Base-by-base conservation (phyloP, 2,888 invertebrate genomes). In the Phaonia tiefii region DNA sequence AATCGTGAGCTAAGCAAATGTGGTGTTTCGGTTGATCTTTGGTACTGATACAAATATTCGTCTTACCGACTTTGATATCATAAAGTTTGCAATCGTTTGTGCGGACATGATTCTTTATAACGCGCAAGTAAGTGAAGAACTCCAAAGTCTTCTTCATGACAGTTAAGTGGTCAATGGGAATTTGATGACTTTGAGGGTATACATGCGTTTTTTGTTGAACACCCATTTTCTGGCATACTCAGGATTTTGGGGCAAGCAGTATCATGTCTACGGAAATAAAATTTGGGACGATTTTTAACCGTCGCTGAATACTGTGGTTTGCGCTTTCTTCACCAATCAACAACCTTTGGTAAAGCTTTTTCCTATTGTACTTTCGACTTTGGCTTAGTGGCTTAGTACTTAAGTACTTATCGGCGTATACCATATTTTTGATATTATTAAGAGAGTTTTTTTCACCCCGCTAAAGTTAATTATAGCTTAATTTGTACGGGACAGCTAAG, bases 121-220 rank as follows among this genome's bases (percentile, higher is more conserved):
- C 96, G 87, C 94, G 94, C 76, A 97, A 95, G 92, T 99, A 97
- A 49, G 99, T 98, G 91, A 99, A 95, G 92, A 99, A 99, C 85
- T 99, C 99, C 89, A 99, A 93, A 15, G 99, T 99, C 91, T 99
- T 99, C 92, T 99, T 99, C 99, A 99, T 99, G 71, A 99, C 99
- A 8, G 99, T 94, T 99, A 99, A 90, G 99, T 99, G 71, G 99
- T 99, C 91, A 99, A 92, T 31, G 99, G 99, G 91, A 95, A 98
- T 92, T 99, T 99, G 89, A 99, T 97, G 91, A 99, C 98, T 89
- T 98, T 97, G 92, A 95, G 99, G 71, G 98, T 97, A 92, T 99
- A 99, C 96, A 99, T 96, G 85, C 98, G 95, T 91, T 95, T 96
- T 90, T 98, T 95, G 89, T 94, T 95, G 8, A 99, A 98, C 71